These are phyloP conservation scores for Omphaloscelis lunosa DNA, from an alignment of 2,888 invertebrate genomes.

Conservation along the genomic window DNA sequence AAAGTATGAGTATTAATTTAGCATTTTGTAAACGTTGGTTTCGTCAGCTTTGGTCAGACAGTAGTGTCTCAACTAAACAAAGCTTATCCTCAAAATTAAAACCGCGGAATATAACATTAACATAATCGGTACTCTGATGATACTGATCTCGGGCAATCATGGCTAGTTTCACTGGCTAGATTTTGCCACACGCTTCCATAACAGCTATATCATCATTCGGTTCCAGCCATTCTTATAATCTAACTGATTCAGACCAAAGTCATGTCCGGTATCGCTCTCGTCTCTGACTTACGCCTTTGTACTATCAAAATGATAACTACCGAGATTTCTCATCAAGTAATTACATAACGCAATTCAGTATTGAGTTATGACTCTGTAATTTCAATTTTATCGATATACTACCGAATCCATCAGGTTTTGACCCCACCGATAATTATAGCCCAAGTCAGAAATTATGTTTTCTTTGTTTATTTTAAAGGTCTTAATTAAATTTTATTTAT, in stretches of 20 bases:
- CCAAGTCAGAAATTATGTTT: constrained; percentile 59
- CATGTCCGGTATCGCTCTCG: neutral
- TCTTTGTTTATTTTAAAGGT: constrained; percentile 69
- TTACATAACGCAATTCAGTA: constrained; percentile 66
- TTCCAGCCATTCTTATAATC: neutral
- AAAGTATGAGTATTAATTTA: too few species aligned
- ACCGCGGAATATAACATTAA: neutral
- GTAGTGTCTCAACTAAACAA: too few species aligned
- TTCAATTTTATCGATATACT: constrained; percentile 72
- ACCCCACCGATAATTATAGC: constrained; percentile 65
- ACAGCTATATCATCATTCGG: neutral
- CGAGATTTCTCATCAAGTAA: constrained; percentile 69
- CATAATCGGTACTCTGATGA: neutral
- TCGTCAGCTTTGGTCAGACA: too few species aligned
- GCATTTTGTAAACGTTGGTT: too few species aligned
- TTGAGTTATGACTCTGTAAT: constrained; percentile 70
- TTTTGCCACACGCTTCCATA: neutral
- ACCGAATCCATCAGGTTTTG: constrained; percentile 69
- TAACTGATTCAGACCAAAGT: neutral
- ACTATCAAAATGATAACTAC: constrained; percentile 54
- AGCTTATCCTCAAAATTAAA: neutral
- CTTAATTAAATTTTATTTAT: constrained; percentile 64
- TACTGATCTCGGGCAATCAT: neutral
- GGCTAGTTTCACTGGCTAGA: neutral
- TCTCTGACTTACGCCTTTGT: constrained; percentile 34